Percentiles rank a stretch among this genome's conserved stretches.
phyloP scores from a whole-genome alignment of 2,797 vertebrate genomes.

The Lepilemur septentrionalis region DNA sequence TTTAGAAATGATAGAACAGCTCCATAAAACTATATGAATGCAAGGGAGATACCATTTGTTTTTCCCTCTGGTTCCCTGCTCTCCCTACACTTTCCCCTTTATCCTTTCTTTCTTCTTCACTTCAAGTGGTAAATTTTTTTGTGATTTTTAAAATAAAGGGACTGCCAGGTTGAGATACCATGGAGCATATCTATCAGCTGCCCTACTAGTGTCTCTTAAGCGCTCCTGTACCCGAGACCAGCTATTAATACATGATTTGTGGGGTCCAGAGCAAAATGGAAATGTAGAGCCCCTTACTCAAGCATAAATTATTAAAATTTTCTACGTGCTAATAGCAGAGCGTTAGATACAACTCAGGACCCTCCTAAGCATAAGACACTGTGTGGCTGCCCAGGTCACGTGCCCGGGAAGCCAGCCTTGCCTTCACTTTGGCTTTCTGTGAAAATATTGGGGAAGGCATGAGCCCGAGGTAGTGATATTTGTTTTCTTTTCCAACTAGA shows the following conservation, averaged over 20 bases:
- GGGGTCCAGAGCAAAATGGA: not conserved
- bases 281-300: not conserved
- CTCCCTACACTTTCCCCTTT: not conserved
- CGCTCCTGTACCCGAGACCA: not conserved
- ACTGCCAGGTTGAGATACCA: conserved; percentile 13
- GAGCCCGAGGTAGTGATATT: not conserved
- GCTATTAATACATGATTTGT: not conserved
- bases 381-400: no score
- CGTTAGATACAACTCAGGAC: not conserved
- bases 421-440: not conserved
- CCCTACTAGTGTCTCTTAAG: not conserved
- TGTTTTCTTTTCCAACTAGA: conserved; percentile 57
- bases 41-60: not conserved
- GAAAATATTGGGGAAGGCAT: not conserved
- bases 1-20: not conserved
- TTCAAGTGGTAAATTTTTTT: not conserved
- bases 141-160: conserved; percentile 53
- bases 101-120: not conserved
- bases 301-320: not conserved
- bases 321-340: not conserved
- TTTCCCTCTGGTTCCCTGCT: not conserved
- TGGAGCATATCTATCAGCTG: not conserved
- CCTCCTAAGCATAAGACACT: not conserved
- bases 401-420: not conserved
- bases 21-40: not conserved